Conservation (phyloP, 2,888 invertebrate species). For the Ochlodes sylvanus region DNA sequence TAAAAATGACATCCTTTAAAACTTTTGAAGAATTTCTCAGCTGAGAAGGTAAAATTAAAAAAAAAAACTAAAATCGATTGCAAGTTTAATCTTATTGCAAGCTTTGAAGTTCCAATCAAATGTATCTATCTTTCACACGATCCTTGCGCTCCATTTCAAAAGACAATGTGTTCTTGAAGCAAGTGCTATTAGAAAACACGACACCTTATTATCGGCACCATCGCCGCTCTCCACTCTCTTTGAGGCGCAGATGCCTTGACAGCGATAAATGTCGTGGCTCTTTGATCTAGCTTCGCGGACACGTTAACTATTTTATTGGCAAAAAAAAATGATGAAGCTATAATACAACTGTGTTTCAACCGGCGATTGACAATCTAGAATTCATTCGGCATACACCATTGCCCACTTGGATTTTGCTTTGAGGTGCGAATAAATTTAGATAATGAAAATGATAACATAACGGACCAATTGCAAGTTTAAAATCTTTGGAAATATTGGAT, state of each 20-base stretch:
- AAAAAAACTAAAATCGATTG: not conserved
- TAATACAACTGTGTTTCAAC: not conserved
- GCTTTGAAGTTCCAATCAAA: not conserved
- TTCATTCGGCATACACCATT: too few species aligned
- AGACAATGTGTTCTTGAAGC: conserved; percentile 33
- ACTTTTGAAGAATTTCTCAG: too few species aligned
- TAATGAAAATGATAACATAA: too few species aligned
- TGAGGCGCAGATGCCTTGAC: conserved; percentile 35
- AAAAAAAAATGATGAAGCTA: not conserved
- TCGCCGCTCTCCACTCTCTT: conserved; percentile 30
- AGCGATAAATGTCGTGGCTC: conserved; percentile 30
- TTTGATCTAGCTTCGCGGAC: conserved; percentile 24
- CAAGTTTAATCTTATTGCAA: not conserved
- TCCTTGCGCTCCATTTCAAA: conserved; percentile 29
- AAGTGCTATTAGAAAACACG: conserved; percentile 38
- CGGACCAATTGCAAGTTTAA: too few species aligned
- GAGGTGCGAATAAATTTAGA: too few species aligned
- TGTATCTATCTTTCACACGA: conserved; percentile 23
- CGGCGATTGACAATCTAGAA: too few species aligned
- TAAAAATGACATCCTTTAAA: too few species aligned
- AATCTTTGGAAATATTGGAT: too few species aligned
- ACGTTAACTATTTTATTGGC: conserved; percentile 29
- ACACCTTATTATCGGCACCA: conserved; percentile 37
- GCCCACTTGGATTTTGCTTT: too few species aligned
- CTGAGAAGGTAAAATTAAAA: not conserved